These are phyloP conservation scores for Mungos mungo DNA, from an alignment of 2,113 vertebrate genomes.

Conservation along the genomic window DNA sequence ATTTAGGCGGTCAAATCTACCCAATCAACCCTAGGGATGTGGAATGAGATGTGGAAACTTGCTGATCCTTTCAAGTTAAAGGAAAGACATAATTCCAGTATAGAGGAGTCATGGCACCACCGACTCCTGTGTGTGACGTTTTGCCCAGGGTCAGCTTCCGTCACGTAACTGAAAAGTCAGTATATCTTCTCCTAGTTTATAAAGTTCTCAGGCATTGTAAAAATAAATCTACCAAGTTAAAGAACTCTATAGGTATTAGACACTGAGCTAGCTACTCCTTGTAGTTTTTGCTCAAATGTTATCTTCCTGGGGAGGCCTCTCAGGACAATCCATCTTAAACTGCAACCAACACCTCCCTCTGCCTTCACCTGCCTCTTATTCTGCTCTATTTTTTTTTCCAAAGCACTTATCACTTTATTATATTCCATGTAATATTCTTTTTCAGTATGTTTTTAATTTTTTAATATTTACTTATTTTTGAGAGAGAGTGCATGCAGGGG, in stretches of 20 bases:
- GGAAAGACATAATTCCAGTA: background rate
- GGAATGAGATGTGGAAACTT: background rate
- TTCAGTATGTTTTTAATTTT: too few species aligned
- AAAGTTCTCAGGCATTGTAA: background rate
- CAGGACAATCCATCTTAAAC: background rate
- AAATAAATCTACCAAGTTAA: background rate
- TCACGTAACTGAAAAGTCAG: background rate
- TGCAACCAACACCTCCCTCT: background rate
- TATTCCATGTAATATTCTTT: background rate
- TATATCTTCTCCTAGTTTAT: background rate
- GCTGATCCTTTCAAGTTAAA: background rate
- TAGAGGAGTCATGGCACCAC: rapidly evolving
- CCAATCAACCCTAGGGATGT: background rate
- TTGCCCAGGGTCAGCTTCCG: too few species aligned
- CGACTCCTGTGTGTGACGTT: background rate
- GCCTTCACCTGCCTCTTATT: background rate
- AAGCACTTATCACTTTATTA: background rate
- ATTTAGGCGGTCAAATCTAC: background rate
- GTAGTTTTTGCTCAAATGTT: background rate
- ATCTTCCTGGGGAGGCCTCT: background rate
- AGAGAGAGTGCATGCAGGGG: too few species aligned
- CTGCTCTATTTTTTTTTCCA: background rate
- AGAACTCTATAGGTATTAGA: background rate
- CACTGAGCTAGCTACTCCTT: background rate
- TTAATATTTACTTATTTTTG: too few species aligned